phyloP scores from a whole-genome alignment of 2,797 vertebrate species.

The Megaceryle alcyon region DNA sequence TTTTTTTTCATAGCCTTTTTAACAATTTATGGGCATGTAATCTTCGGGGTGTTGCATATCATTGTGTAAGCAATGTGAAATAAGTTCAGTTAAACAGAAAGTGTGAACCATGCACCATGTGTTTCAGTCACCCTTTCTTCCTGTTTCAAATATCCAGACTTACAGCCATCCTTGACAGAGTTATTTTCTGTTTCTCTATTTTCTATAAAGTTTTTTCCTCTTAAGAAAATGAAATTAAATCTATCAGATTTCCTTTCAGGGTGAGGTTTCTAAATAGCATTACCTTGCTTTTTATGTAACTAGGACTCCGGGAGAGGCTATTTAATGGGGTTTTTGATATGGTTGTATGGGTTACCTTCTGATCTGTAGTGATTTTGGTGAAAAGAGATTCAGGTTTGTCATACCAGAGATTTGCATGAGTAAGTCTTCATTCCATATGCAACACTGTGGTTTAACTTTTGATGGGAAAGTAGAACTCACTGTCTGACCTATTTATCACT shows the following conservation, averaged over 20 bases:
- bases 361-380: neutral
- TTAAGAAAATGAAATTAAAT: slow-evolving; percentile 59
- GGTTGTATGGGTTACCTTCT: neutral
- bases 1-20: slow-evolving; percentile 43
- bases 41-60: slow-evolving; percentile 49
- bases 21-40: slow-evolving; percentile 45
- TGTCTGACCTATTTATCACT: neutral
- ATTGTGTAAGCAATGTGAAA: slow-evolving; percentile 54
- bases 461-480: neutral
- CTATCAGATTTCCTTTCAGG: slow-evolving; percentile 47
- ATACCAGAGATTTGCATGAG: neutral
- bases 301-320: neutral
- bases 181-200: neutral
- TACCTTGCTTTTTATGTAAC: neutral
- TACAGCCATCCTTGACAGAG: slow-evolving; percentile 43
- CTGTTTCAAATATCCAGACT: slow-evolving; percentile 63
- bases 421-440: neutral
- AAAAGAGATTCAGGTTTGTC: slow-evolving; percentile 20
- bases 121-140: slow-evolving; percentile 49
- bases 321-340: slow-evolving; percentile 8
- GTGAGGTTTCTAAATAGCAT: slow-evolving; percentile 41
- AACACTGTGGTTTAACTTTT: neutral
- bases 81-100: slow-evolving; percentile 53
- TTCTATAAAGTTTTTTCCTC: neutral
- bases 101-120: slow-evolving; percentile 21